Conservation (phyloP, 2,888 invertebrate species). For the Rhamnusium bicolor region DNA sequence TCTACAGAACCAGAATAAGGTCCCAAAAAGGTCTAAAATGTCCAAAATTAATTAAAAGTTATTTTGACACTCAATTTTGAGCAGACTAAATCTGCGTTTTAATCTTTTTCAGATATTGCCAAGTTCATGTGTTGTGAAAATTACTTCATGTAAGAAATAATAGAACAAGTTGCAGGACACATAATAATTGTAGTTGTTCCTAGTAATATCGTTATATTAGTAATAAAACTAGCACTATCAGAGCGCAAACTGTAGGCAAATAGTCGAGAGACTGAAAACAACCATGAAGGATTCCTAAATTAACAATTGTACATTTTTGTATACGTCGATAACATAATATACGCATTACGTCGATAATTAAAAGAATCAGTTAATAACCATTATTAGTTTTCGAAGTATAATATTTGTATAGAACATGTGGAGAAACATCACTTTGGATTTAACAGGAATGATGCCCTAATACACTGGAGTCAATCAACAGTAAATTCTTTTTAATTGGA, state of each 20-base stretch:
- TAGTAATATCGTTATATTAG: too few relatives aligned
- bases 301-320: background rate
- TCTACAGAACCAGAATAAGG: too few relatives aligned
- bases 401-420: background rate
- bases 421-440: background rate
- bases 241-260: background rate
- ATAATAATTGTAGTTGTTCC: too few relatives aligned
- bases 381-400: background rate
- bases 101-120: too few relatives aligned
- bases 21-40: too few relatives aligned
- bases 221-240: too few relatives aligned
- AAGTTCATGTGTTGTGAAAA: too few relatives aligned
- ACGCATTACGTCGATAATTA: background rate
- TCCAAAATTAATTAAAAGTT: too few relatives aligned
- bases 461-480: conserved; percentile 16
- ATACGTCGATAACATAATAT: background rate
- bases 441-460: conserved; percentile 3
- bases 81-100: too few relatives aligned
- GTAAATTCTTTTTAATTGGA: conserved; percentile 27
- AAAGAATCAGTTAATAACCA: background rate
- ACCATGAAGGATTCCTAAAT: background rate
- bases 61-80: too few relatives aligned
- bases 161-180: too few relatives aligned
- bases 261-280: background rate
- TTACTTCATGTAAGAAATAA: too few relatives aligned